Evolutionary conservation across 2,888 invertebrate genomes (phyloP).

Genomic region (Pheosia gnoma): DNA sequence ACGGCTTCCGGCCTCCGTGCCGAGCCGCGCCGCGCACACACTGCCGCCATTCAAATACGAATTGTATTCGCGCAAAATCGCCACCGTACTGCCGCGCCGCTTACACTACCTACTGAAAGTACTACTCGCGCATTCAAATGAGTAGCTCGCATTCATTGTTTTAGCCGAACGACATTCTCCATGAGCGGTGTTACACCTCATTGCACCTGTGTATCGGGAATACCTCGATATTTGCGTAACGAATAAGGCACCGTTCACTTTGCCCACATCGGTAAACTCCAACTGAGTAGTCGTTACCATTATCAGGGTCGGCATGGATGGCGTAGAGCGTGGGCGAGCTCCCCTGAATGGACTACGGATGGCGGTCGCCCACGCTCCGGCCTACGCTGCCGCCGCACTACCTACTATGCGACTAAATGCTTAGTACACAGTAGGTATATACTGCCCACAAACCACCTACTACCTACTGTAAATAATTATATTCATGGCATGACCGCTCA

Average conservation of each 20-base stretch:
- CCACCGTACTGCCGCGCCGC: conserved; percentile 30
- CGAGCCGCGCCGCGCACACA: conserved; percentile 36
- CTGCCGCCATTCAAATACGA: conserved; percentile 68
- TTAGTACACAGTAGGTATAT: conserved; percentile 28
- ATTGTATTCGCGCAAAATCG: conserved; percentile 68
- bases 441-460: conserved; percentile 29
- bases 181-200: conserved; percentile 25
- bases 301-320: conserved; percentile 56
- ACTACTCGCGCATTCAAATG: conserved; percentile 48
- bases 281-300: conserved; percentile 57
- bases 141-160: conserved; percentile 41
- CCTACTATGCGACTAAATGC: conserved; percentile 42
- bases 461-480: conserved; percentile 53
- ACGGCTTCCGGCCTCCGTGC: conserved; percentile 70
- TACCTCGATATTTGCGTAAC: conserved; percentile 39
- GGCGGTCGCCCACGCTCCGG: conserved; percentile 57
- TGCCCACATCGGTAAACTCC: conserved; percentile 46
- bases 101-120: conserved; percentile 50
- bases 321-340: conserved; percentile 62
- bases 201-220: conserved; percentile 30
- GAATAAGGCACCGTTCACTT: conserved; percentile 36
- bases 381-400: conserved; percentile 34
- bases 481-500: conserved; percentile 49
- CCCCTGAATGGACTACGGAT: conserved; percentile 73
- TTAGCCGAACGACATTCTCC: conserved; percentile 35